Conservation (phyloP, 2,888 invertebrate genomes). For the Cheilosia urbana region DNA sequence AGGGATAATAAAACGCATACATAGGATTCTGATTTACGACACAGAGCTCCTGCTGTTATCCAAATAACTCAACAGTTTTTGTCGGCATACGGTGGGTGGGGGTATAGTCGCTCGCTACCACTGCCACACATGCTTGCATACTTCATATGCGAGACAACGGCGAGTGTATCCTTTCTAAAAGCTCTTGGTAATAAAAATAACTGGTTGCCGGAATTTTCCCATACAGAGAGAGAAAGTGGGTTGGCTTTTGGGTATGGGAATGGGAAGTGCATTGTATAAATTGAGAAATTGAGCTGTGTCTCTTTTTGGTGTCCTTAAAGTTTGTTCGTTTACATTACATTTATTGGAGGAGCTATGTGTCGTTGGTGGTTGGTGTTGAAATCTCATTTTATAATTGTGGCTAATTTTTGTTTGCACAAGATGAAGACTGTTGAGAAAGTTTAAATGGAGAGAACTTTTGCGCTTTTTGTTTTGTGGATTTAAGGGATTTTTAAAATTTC, state of each 20-base stretch:
- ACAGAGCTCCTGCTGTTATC: constrained; percentile 22
- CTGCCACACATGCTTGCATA: constrained; percentile 16
- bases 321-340: constrained; percentile 25
- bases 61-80: constrained; percentile 37
- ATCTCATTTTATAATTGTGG: constrained; percentile 51
- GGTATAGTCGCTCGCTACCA: neutral
- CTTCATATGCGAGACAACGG: constrained; percentile 33
- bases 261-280: constrained; percentile 44
- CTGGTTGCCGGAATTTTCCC: neutral
- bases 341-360: constrained; percentile 3
- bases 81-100: neutral
- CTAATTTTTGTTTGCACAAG: constrained; percentile 26
- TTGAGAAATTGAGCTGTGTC: constrained; percentile 38
- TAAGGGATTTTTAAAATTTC: too few species aligned
- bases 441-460: neutral
- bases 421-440: neutral
- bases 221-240: neutral
- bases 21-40: constrained; percentile 54
- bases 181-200: constrained; percentile 42
- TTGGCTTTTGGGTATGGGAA: neutral
- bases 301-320: constrained; percentile 20
- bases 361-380: constrained; percentile 5
- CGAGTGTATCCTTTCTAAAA: constrained; percentile 41
- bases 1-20: constrained; percentile 57
- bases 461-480: neutral